These are phyloP conservation scores for Megalops cyprinoides DNA, from an alignment of 2,797 vertebrate genomes.

Conservation along the genomic window DNA sequence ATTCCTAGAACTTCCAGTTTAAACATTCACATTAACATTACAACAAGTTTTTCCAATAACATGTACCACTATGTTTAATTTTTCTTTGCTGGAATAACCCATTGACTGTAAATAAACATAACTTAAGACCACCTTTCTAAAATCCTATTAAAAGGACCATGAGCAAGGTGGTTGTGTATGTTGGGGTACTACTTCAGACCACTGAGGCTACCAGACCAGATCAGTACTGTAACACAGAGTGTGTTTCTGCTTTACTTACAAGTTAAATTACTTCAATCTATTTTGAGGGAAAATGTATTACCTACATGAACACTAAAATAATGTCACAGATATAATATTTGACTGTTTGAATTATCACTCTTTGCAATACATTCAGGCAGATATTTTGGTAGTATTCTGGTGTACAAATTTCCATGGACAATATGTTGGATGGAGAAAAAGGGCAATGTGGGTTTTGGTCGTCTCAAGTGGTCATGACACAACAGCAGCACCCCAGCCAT, in stretches of 20 bases:
- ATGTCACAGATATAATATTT: background rate
- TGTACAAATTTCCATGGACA: background rate
- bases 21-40: conserved; percentile 75
- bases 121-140: conserved; percentile 58
- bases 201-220: background rate
- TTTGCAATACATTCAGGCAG: background rate
- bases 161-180: conserved; percentile 42
- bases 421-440: background rate
- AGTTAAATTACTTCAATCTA: background rate
- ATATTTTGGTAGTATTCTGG: background rate
- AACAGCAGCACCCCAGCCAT: background rate
- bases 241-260: background rate
- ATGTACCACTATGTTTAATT: conserved; percentile 74
- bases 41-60: conserved; percentile 66
- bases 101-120: conserved; percentile 63
- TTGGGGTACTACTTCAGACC: conserved; percentile 4
- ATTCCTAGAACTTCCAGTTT: conserved; percentile 71
- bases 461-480: conserved; percentile 11
- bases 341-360: background rate
- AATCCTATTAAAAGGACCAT: conserved; percentile 47
- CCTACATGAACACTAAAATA: background rate
- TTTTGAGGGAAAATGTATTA: background rate
- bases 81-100: conserved; percentile 62
- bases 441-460: background rate
- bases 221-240: background rate